Base-by-base conservation (phyloP, 1,140 invertebrate species). In the Orius insidiosus region DNA sequence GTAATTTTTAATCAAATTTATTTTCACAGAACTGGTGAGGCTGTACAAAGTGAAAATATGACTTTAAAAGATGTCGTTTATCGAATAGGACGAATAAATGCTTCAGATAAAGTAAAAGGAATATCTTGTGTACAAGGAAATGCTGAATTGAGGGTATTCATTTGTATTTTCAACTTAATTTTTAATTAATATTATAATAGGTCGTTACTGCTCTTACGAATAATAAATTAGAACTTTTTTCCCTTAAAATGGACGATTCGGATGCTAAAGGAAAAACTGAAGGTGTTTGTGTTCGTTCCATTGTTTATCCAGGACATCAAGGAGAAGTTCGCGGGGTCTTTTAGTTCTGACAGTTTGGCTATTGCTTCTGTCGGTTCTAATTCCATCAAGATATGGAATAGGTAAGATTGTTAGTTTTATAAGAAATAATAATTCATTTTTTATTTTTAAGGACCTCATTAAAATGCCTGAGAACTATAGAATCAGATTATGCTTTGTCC, bases 381-480 rank as follows among this genome's bases (percentile, higher is more conserved):
- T 55, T 76, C 79, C 14, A 65, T 95, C 4, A 96, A 96, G 70
- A 67, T 96, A 34, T 98, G 93, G 93, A 93, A 90, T 59, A 78
- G 87, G 72, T 85, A 65, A n/a, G n/a, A n/a, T n/a, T 40, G 15
- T 11, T 14, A 11, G 5, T 7, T 49, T 36, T 35, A n/a, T 19
- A 24, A 14, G 14, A n/a, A 49, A 34, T n/a, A n/a, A n/a, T n/a
- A n/a, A n/a, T 40, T 14, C 3, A 18, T 15, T 18, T 40, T 15
- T 40, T 3, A 18, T 3, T n/a, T 63, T 64, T 44, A 54, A 84
- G 81, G 54, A 64, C 75, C 2, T 81, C 77, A 7, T 70, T 86
- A 53, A 63, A 76, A 19, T 92, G 88, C 61, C 65, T 94, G n/a
- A 70, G 85, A 48, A 93, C 89, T 0, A 72, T 75, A 53, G 66